Evolutionary conservation across 2,888 invertebrate genomes (phyloP).

Genomic region (Drosophila prolongata): DNA sequence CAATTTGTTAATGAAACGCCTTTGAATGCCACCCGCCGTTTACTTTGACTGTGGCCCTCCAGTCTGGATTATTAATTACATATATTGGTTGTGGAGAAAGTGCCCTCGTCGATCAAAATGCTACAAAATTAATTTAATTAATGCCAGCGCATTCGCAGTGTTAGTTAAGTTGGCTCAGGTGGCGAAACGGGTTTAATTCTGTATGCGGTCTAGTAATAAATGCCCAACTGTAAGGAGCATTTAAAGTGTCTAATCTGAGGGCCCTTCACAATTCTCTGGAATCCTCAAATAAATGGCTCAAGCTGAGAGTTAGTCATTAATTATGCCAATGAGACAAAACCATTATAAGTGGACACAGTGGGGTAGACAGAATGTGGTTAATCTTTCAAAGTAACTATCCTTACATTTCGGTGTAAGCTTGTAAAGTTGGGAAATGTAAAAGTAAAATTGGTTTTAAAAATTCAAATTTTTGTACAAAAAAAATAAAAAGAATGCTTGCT

Average conservation of each 20-base stretch:
- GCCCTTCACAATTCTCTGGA: not conserved
- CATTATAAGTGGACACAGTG: not conserved
- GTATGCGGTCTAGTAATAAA: constrained; percentile 2
- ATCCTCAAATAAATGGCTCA: constrained; percentile 3
- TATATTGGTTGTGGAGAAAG: constrained; percentile 11
- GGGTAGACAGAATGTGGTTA: not conserved
- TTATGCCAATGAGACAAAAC: not conserved
- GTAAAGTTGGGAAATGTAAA: no score
- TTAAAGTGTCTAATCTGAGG: constrained; percentile 7
- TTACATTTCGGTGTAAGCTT: no score
- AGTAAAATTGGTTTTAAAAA: no score
- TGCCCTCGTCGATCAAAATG: constrained; percentile 38
- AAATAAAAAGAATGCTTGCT: no score
- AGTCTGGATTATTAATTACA: constrained; percentile 37
- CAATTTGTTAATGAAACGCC: constrained; percentile 48
- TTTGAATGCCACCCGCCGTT: not conserved
- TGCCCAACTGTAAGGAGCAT: not conserved
- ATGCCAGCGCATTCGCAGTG: constrained; percentile 8
- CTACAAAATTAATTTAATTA: constrained; percentile 40
- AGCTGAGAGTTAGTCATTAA: not conserved
- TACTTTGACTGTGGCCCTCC: not conserved
- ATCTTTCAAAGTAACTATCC: no score
- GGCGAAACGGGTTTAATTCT: constrained; percentile 2
- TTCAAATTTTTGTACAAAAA: no score
- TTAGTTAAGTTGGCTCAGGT: constrained; percentile 16